Percentiles rank a stretch among this genome's conserved stretches.
Conservation (phyloP, 2,113 vertebrate species). For the Dermatemys mawii region DNA sequence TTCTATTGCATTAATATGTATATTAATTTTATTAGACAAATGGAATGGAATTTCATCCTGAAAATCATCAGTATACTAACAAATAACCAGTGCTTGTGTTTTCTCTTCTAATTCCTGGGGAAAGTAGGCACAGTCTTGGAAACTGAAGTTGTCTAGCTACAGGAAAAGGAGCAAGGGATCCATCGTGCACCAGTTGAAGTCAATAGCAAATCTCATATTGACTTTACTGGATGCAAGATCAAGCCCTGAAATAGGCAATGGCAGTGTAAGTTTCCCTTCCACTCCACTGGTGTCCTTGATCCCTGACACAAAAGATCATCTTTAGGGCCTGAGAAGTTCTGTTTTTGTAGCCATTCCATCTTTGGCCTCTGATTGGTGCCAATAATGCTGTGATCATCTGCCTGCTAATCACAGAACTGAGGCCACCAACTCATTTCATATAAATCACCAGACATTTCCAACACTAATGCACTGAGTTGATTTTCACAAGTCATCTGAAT, state of each 20-base stretch:
- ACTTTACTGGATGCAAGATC: constrained; percentile 1
- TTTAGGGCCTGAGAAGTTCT: constrained; percentile 7
- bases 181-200: neutral
- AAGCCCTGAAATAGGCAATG: neutral
- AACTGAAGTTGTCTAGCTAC: neutral
- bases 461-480: constrained; percentile 38
- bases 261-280: neutral
- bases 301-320: constrained; percentile 3
- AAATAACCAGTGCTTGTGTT: neutral
- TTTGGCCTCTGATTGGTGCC: constrained; percentile 62
- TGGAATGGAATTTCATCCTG: neutral
- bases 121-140: neutral
- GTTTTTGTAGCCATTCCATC: constrained; percentile 53
- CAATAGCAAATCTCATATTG: neutral
- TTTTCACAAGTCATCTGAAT: constrained; percentile 64
- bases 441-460: constrained; percentile 62
- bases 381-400: constrained; percentile 65
- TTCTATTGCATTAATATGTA: neutral
- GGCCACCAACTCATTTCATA: constrained; percentile 68
- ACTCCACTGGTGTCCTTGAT: neutral
- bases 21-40: too few species aligned
- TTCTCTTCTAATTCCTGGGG: neutral
- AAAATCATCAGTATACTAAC: neutral
- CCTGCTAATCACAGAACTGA: constrained; percentile 63
- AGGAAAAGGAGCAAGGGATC: neutral